Base-by-base conservation (phyloP, 2,797 vertebrate species). In the Enteromius paludinosus region DNA sequence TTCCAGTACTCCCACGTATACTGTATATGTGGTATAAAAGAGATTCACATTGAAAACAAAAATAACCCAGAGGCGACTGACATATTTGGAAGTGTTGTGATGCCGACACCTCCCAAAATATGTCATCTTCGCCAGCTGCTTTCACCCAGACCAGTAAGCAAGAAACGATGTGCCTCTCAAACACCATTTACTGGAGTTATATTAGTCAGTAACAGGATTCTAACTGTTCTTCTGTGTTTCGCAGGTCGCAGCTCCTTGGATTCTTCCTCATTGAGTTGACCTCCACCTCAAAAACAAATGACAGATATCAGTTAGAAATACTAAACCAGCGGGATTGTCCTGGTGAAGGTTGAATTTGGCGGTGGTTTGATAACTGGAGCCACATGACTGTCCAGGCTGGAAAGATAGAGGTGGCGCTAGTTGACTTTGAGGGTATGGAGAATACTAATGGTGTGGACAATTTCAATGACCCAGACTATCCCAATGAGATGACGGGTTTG, bases 391-490 rank as follows among this genome's bases (percentile, higher is more conserved):
- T 88, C 81, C 83, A 82, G 86, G 75, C 81, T 20, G 66, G 88
- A 91, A 95, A 95, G 92, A 98, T 98, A 96, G 97, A 98, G 89
- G 94, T 97, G 89, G 95, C 96, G 75, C 92, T 98, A 72, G 96
- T 98, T 86, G 95, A 96, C 90, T 97, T 98, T 85, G 96, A 96
- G 87, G 95, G 94, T 81, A 88, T 95, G 15, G 95, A 95, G 2
- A 95, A 96, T 83, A 92, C 95, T 56, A 88, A 74, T 71, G 87
- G 86, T 83, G 64, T 94, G 73, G 95, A 96, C 89, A 95, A 96
- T 83, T 86, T 93, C 83, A 92, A 94, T 62, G 94, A 93, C n/a
- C 83, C 90, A 77, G 86, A 92, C 2, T 93, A 93, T 80, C 91
- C 94, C 4, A 94, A 93, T 30, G 93, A 94, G 89, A 95, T 91